Base-by-base conservation (phyloP, 2,797 vertebrate species). In the Falco biarmicus region DNA sequence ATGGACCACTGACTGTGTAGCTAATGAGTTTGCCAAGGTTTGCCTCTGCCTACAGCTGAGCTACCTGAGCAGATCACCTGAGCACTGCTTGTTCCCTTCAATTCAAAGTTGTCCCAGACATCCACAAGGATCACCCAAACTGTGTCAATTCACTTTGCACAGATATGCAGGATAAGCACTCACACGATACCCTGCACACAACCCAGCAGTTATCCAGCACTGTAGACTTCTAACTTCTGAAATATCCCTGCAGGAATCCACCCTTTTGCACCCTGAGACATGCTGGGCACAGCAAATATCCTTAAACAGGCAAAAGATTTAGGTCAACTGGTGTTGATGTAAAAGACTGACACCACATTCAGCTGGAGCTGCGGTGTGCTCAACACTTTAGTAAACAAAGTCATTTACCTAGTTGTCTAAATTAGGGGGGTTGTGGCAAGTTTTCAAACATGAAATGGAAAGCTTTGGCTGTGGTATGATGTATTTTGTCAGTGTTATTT, bases 111-210 rank as follows among this genome's bases (percentile, higher is more conserved):
- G 25, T 53, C 25, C 16, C 10, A 71, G 48, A 4, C 29, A 77
- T 6, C 19, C 19, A 9, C 31, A 60, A 2, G 60, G 22, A 53
- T 31, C 25, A 77, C 21, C 37, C 25, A 82, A 68, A 61, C 21
- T 28, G 32, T 28, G 32, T 59, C 45, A 76, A n/a, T 13, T 75
- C 61, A 51, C 19, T 78, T 76, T 64, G 20, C 47, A 28, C 18
- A 75, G 57, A 57, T 0, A 4, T 31, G 8, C 28, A 80, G 41
- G 31, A 80, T 24, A 1, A 75, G 31, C 0, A 0, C 37, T 82
- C 53, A 68, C 45, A 34, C 24, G 60, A 48, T 9, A 34, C 21
- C 5, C 15, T 25, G 26, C 53, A 64, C 5, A 51, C 15, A 91
- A 43, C 3, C 6, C 15, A 69, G n/a, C 22, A 89, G 59, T 60